Evolutionary conservation across 53 echinoderm and acorn worm species (phyloP), one percentile per base, ranked within the genome.

Genomic region (Echinarachnius parma): DNA sequence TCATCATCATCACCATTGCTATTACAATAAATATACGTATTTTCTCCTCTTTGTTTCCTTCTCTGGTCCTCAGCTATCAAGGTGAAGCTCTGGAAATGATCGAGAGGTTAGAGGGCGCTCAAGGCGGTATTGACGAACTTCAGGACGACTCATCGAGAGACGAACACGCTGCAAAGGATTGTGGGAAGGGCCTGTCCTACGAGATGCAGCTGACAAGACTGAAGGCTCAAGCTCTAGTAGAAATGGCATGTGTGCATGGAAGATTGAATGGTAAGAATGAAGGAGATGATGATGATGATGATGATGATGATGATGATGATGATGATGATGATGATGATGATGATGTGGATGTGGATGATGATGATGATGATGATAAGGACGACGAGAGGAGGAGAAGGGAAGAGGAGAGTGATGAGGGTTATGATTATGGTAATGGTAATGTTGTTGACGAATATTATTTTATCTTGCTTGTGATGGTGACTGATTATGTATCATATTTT

Each of bases 161-260:
- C 52, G 4, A 50, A 14, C 4, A 30, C 39, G 11, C 3, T 18
- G 21, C 21, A 22, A 34, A 14, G 53, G 27, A 52, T 49, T 21
- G 32, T 69, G 34, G 37, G 32, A 36, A 39, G 55, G 55, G 27
- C 52, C 53, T 53, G 21, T 52, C 69, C 34, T 53, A 34, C 30
- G 32, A 53, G 36, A 55, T 56, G 57, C 55, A 72, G 44, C 57
- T 72, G 57, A 28, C 19, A 37, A 55, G 74, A 57, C 39, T 72
- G 28, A 55, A 56, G 20, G 35, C 54, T 24, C 55, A 72, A 28
- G 56, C 72, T 1, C 28, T 72, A 14, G 27, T 14, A n/a, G 56
- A 72, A 28, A 35, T 72, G 72, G 72, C 72, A 4, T 72, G 72
- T 39, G 26, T 35, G 1, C 44, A 72, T 56, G 72, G 55, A 4